Conservation (phyloP, 2,888 invertebrate species). For the Chaitophorus viminalis region DNA sequence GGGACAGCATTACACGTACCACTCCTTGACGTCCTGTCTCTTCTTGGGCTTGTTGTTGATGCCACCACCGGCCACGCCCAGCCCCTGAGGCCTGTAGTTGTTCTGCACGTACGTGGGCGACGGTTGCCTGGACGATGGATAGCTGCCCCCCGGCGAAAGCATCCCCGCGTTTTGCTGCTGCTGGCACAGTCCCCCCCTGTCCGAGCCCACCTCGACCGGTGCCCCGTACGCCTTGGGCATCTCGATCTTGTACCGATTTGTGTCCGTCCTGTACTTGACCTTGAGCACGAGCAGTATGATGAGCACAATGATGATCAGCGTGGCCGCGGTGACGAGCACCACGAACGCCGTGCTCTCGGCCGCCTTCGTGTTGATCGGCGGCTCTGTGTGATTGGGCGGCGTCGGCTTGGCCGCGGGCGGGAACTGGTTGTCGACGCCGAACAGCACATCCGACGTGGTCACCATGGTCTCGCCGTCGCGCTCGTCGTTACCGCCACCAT, state of each 20-base stretch:
- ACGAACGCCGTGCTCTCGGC: constrained; percentile 81
- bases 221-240: constrained; percentile 81
- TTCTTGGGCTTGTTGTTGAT: constrained; percentile 70
- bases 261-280: constrained; percentile 84
- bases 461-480: constrained; percentile 64
- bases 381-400: constrained; percentile 65
- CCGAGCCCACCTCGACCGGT: constrained; percentile 68
- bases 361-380: constrained; percentile 74
- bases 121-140: constrained; percentile 69
- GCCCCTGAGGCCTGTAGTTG: constrained; percentile 69
- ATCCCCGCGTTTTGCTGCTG: constrained; percentile 22
- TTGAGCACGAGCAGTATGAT: constrained; percentile 90
- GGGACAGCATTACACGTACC: constrained; percentile 84
- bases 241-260: constrained; percentile 83
- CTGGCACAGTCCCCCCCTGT: constrained; percentile 35
- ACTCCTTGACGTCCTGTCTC: constrained; percentile 92
- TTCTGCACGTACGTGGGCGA: constrained; percentile 67
- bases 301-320: constrained; percentile 88
- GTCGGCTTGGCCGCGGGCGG: constrained; percentile 65
- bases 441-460: constrained; percentile 64
- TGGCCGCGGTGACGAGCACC: constrained; percentile 89
- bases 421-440: constrained; percentile 64
- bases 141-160: constrained; percentile 67
- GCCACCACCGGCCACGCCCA: constrained; percentile 64
- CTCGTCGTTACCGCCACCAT: constrained; percentile 63